Base-by-base conservation (phyloP, 2,797 vertebrate genomes). In the Hybognathus amarus region DNA sequence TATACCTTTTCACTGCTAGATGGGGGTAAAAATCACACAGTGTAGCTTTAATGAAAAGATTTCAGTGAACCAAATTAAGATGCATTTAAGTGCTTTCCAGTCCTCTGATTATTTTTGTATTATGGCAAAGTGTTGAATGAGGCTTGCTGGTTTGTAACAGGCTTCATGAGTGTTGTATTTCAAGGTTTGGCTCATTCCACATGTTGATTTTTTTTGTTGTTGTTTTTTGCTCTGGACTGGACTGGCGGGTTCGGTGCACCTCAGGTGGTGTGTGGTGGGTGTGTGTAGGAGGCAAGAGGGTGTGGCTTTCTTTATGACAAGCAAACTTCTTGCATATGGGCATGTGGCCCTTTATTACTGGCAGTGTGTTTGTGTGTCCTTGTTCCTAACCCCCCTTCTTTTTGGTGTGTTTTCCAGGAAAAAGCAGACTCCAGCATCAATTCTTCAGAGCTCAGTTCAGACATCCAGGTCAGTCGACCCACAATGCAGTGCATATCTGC, bases 391-490 rank as follows among this genome's bases (percentile, higher is more conserved):
- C 15, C 30, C 52, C 18, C 24, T 85, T 2, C 22, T 22, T 71
- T 38, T 77, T 30, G 36, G 1, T 78, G 17, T 54, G 17, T 84
- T 89, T 89, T 88, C 88, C 84, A 99, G 98, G 98, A 98, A 91
- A 98, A 98, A 94, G 92, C 95, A 70, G 97, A 98, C 84, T 87
- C 94, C 87, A 96, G 92, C 91, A 91, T 94, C 86, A 94, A 95
- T 50, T 97, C 97, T 87, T 93, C 96, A 89, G 97, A 97, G 94
- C 95, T 98, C 85, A 95, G 95, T 83, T 96, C 96, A 81, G 97
- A 98, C 92, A 96, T 97, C 90, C 97, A 99, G 96, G 98, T 99
- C 94, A 92, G 93, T 84, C 42, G 17, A 89, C 42, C 50, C 59
- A 22, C 40, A 9, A 27, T 22, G 71, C 71, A 0, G 47, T 76